Conservation (phyloP, 2,797 vertebrate genomes). For the Melanogrammus aeglefinus region DNA sequence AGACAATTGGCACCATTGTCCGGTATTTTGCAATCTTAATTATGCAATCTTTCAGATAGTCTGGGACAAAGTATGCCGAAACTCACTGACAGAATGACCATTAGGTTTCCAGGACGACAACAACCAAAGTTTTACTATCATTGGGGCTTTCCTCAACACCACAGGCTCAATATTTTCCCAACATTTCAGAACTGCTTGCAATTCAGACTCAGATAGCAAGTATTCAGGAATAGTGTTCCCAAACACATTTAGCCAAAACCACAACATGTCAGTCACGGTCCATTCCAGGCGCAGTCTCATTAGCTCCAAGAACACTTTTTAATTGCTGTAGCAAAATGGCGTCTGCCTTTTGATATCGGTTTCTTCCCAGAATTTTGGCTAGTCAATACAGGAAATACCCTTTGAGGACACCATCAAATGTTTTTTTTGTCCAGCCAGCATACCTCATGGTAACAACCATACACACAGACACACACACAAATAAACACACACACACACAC, state of each 20-base stretch:
- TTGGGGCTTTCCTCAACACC: not conserved
- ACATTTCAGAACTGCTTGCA: not conserved
- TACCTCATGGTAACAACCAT: not conserved
- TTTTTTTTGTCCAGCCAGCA: slow-evolving; percentile 2
- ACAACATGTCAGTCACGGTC: not conserved
- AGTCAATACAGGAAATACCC: not conserved
- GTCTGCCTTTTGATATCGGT: not conserved
- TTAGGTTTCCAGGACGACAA: not conserved
- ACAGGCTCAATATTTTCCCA: not conserved
- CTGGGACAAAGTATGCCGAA: not conserved
- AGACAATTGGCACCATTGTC: too few relatives aligned
- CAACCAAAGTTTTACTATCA: not conserved
- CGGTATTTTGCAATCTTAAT: too few relatives aligned
- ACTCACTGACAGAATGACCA: slow-evolving; percentile 1
- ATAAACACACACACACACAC: not conserved
- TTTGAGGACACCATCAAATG: not conserved
- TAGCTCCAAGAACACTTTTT: slow-evolving; percentile 15
- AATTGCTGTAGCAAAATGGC: not conserved
- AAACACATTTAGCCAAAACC: not conserved
- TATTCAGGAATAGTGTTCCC: not conserved
- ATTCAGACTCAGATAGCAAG: not conserved
- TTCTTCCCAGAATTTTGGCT: not conserved
- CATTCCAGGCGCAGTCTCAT: slow-evolving; percentile 7
- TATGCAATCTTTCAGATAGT: too few relatives aligned
- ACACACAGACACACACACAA: not conserved